A percentile compares a stretch with the other conserved stretches of the same genome.
phyloP scores from a whole-genome alignment of 2,113 vertebrate genomes.

The Pipra filicauda region DNA sequence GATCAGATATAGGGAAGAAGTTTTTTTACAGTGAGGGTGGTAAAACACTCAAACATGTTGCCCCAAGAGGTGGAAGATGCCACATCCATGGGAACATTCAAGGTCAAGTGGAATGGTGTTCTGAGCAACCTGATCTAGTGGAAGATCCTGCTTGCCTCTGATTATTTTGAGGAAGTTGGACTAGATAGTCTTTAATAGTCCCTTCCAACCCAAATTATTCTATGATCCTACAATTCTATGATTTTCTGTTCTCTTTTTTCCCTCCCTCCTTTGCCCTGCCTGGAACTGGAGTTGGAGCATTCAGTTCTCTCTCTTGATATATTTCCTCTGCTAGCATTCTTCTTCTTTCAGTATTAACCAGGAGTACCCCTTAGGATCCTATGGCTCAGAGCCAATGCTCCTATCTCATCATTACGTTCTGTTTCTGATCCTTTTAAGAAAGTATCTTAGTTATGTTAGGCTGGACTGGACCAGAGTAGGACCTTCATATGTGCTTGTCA shows the following conservation, averaged over 20 bases:
- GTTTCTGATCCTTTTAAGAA: not conserved
- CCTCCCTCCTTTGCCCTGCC: not conserved
- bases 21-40: not conserved
- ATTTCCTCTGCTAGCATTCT: not conserved
- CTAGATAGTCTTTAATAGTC: not conserved
- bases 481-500: not conserved
- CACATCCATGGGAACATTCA: not conserved
- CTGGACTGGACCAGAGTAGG: not conserved
- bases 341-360: not conserved
- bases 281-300: not conserved
- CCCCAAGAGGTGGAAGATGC: not conserved
- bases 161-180: not conserved
- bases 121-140: not conserved
- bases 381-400: not conserved
- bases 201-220: not conserved
- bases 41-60: not conserved
- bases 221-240: not conserved
- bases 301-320: not conserved
- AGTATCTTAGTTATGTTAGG: not conserved
- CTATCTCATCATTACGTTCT: not conserved
- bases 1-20: not conserved
- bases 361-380: not conserved
- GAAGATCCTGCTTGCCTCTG: not conserved
- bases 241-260: not conserved
- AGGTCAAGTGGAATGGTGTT: too few species aligned